A percentile compares a stretch with the other conserved stretches of the same genome.
Conservation (phyloP, 2,888 invertebrate genomes). For the Luffia ferchaultella region DNA sequence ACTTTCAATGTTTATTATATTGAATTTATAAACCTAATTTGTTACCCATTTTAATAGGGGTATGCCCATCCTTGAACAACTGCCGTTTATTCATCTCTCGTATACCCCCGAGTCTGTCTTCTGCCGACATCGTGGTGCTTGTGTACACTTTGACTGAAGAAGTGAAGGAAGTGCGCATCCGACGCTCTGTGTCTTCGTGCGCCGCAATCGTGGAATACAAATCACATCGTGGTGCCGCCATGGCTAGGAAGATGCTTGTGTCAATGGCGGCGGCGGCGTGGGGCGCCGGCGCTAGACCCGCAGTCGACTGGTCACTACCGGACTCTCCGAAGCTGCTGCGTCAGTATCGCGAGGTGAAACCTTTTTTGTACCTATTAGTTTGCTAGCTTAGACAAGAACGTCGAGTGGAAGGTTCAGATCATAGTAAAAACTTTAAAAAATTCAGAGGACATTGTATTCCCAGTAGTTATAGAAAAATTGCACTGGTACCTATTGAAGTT, state of each 20-base stretch:
- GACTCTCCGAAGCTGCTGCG: constrained; percentile 50
- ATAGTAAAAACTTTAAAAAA: too few species aligned
- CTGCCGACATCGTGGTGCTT: constrained; percentile 66
- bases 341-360: constrained; percentile 49
- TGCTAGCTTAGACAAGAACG: too few species aligned
- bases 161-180: constrained; percentile 52
- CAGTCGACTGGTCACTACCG: constrained; percentile 57
- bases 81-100: constrained; percentile 74
- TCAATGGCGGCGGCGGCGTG: constrained; percentile 60
- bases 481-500: too few species aligned
- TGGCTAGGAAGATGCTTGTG: constrained; percentile 34
- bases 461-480: too few species aligned
- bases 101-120: constrained; percentile 63
- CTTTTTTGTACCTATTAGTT: background rate
- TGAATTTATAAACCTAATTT: too few species aligned
- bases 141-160: constrained; percentile 62
- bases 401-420: too few species aligned
- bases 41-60: too few species aligned
- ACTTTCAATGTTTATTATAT: too few species aligned
- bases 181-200: constrained; percentile 48
- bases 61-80: constrained; percentile 78
- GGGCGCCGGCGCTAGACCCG: constrained; percentile 52
- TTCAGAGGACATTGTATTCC: too few species aligned
- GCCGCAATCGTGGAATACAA: constrained; percentile 79
- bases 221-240: constrained; percentile 50